Evolutionary conservation across 2,113 vertebrate species (phyloP).

Genomic region (Xerus inauris): DNA sequence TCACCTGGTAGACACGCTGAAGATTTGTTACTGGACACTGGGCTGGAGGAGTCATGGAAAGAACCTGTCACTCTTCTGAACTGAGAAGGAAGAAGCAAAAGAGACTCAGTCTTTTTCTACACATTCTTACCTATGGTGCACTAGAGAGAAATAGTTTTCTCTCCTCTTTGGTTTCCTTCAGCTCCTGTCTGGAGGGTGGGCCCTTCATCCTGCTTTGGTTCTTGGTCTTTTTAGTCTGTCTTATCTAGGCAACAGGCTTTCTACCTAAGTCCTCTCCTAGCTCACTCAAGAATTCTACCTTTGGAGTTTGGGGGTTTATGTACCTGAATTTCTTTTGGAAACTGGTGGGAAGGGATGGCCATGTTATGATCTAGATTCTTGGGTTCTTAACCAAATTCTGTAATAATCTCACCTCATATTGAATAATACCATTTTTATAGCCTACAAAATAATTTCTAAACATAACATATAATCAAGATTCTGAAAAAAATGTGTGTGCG

Average conservation of each 20-base stretch:
- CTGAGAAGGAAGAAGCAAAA: background rate
- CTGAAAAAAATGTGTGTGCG: background rate
- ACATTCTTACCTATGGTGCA: background rate
- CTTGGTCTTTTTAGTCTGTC: background rate
- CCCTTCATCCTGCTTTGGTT: background rate
- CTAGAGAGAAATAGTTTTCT: background rate
- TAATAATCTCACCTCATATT: background rate
- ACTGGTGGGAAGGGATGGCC: background rate
- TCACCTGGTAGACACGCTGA: background rate
- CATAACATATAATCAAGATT: background rate
- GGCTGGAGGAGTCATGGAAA: background rate
- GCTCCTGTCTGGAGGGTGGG: background rate
- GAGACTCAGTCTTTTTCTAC: background rate
- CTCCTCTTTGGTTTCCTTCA: background rate
- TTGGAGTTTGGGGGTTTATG: background rate
- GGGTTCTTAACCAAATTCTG: background rate
- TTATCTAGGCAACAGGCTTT: background rate
- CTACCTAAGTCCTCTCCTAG: background rate
- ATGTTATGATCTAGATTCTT: background rate
- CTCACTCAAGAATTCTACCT: background rate
- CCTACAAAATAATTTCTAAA: slow-evolving; percentile 25
- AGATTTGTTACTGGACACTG: background rate
- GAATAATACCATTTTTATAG: background rate
- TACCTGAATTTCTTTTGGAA: background rate
- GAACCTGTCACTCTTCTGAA: background rate